These are phyloP conservation scores for Scaptomyza hsui DNA, from an alignment of 1,140 invertebrate species.

Conservation along the genomic window DNA sequence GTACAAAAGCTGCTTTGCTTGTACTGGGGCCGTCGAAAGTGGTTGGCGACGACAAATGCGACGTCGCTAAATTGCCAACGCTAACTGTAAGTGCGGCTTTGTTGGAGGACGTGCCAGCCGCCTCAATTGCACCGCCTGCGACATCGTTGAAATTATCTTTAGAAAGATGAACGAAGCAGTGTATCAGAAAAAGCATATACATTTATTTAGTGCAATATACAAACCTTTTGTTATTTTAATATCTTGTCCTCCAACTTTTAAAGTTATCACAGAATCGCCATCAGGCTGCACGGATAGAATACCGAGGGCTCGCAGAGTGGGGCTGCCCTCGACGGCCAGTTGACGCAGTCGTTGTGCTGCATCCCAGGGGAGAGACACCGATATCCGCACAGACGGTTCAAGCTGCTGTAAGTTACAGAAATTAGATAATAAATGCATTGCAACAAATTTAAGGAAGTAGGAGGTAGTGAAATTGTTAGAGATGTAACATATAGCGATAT, in stretches of 20 bases:
- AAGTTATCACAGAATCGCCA: slow-evolving; percentile 96
- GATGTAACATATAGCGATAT: slow-evolving; percentile 27
- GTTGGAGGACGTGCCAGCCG: slow-evolving; percentile 79
- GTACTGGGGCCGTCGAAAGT: slow-evolving; percentile 71
- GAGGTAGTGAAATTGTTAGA: slow-evolving; percentile 31
- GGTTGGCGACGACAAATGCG: slow-evolving; percentile 47
- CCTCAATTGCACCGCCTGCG: slow-evolving; percentile 59
- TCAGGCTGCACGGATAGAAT: slow-evolving; percentile 98
- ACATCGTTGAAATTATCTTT: slow-evolving; percentile 70
- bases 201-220: slow-evolving; percentile 1
- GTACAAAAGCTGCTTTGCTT: slow-evolving; percentile 69
- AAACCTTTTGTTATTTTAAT: slow-evolving; percentile 88
- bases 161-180: background rate
- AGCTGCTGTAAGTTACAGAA: slow-evolving; percentile 86
- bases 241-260: slow-evolving; percentile 92
- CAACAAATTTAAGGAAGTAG: slow-evolving; percentile 28
- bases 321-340: slow-evolving; percentile 94
- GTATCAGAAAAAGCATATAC: background rate
- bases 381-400: slow-evolving; percentile 97
- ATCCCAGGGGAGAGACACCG: slow-evolving; percentile 97
- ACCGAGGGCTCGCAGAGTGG: slow-evolving; percentile 93
- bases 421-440: slow-evolving; percentile 20
- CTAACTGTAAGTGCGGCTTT: slow-evolving; percentile 42
- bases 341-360: slow-evolving; percentile 95
- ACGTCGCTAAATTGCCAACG: slow-evolving; percentile 37